Base-by-base conservation (phyloP, 2,113 vertebrate genomes). In the Proterorhinus semilunaris region DNA sequence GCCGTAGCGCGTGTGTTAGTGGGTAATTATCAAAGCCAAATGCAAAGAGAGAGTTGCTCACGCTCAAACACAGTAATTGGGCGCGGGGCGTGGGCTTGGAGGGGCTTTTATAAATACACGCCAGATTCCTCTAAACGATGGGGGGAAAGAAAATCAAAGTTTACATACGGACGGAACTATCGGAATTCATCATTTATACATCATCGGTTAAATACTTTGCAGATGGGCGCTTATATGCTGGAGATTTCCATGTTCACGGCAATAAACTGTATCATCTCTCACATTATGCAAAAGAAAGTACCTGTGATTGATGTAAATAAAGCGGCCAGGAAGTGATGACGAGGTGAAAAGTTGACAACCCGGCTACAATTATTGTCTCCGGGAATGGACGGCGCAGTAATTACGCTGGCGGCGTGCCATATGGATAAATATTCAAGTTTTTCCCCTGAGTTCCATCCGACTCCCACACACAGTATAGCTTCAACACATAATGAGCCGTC, bases 21-120 rank as follows among this genome's bases (percentile, higher is more conserved):
- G 66, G 74, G 82, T 84, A 82, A 90, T 91, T 88, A 86, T 79
- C 73, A 80, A 68, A 66, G 68, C 62, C 74, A 81, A 83, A 86
- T 71, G 69, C 73, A 87, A 79, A 90, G 66, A 72, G 78, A 83
- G 78, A 83, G 64, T 62, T 62, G 76, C 78, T 88, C 74, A 79
- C 74, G 83, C 76, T 81, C 76, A 75, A 83, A 81, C 68, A 84
- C 62, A 66, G 71, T 84, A 79, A 88, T 85, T 87, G 75, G 81
- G 82, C 74, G 58, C 57, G 42, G 58, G 36, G 58, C 27, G 57
- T 45, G 58, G 58, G 58, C 42, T 44, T 61, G 42, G 13, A 61
- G 65, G 50, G 17, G 15, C 68, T 58, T 52, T 67, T 62, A 70
- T 82, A 73, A 70, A 47, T 76, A 80, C 66, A 48, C 54, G 68